phyloP scores from a whole-genome alignment of 2,113 vertebrate species.

The Bombycilla garrulus region DNA sequence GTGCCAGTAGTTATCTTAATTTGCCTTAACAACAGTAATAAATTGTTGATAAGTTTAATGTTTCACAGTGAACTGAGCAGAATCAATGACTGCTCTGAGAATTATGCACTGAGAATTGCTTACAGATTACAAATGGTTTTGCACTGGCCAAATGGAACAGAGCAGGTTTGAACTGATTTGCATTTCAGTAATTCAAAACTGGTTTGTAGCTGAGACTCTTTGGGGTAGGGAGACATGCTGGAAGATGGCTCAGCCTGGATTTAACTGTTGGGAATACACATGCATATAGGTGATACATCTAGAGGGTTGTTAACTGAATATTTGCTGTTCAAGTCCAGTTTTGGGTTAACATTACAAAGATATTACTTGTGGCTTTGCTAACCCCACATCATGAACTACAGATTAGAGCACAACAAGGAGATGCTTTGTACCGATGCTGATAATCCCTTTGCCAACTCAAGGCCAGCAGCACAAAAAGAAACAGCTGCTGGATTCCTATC shows the following conservation, averaged over 20 bases:
- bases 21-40: background rate
- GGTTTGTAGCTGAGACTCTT: background rate
- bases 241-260: background rate
- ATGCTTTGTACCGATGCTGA: background rate
- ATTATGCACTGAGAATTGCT: background rate
- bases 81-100: background rate
- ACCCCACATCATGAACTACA: background rate
- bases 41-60: background rate
- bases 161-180: background rate
- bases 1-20: background rate
- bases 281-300: background rate
- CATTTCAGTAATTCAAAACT: background rate
- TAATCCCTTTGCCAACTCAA: background rate
- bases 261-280: background rate
- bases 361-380: background rate
- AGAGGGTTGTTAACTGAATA: background rate
- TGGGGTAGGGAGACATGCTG: background rate
- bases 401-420: background rate
- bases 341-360: background rate
- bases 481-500: background rate
- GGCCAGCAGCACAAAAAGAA: background rate
- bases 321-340: background rate
- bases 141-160: background rate
- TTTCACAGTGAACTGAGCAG: background rate
- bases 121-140: background rate